These are phyloP conservation scores for human (Homo sapiens) DNA, from an alignment of 2,113 vertebrate species.

Conservation along the genomic window GRCh38 chr11:76689001-76689500, in stretches of 20 bases:
- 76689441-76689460: background rate
- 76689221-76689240: accelerated
- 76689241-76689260: background rate
- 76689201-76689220: no score
- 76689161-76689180: background rate
- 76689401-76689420: background rate
- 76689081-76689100: background rate
- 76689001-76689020: background rate
- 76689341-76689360: background rate
- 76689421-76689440: background rate
- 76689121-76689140: background rate
- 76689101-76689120: accelerated
- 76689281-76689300: background rate
- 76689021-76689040: background rate
- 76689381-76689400: background rate
- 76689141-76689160: background rate
- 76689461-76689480: background rate
- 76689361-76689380: background rate
- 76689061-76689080: background rate
- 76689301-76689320: background rate
- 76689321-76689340: background rate
- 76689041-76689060: background rate
- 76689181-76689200: background rate
- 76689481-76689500: background rate
- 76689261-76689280: accelerated